These are phyloP conservation scores for Labeo calbasu DNA, from an alignment of 2,797 vertebrate species.

Conservation along the genomic window DNA sequence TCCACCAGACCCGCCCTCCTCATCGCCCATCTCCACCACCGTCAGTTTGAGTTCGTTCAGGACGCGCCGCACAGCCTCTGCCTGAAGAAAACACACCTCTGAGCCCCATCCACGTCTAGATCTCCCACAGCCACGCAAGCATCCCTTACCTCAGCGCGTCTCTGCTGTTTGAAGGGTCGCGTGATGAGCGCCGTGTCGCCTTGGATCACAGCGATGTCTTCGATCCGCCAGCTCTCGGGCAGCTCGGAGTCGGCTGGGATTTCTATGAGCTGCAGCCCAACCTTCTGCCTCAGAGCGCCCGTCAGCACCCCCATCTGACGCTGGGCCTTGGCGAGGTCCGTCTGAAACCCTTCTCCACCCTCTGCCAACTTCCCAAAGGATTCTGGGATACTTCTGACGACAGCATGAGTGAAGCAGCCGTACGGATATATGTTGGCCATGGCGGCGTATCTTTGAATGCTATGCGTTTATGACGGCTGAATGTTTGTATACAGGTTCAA, in stretches of 20 bases:
- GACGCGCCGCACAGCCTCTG: conserved; percentile 82
- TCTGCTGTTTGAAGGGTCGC: conserved; percentile 82
- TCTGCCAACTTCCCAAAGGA: conserved; percentile 77
- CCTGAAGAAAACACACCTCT: conserved; percentile 67
- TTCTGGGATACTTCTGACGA: conserved; percentile 86
- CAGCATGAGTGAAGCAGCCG: conserved; percentile 88
- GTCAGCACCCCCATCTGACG: conserved; percentile 89
- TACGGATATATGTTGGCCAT: conserved; percentile 81
- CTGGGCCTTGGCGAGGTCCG: conserved; percentile 88
- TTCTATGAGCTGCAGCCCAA: conserved; percentile 90
- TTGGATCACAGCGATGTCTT: conserved; percentile 87
- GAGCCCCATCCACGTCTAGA: neutral
- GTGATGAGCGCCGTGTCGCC: conserved; percentile 90
- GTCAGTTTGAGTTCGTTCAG: conserved; percentile 87
- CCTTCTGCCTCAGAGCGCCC: conserved; percentile 89
- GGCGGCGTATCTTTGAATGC: neutral
- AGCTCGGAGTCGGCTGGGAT: conserved; percentile 84
- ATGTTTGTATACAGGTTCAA: conserved; percentile 16
- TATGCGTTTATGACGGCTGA: neutral
- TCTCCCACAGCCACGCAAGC: neutral
- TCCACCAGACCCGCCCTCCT: conserved; percentile 73
- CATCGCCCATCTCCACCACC: conserved; percentile 82
- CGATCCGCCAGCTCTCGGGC: conserved; percentile 86
- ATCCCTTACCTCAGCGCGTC: conserved; percentile 84
- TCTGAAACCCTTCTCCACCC: conserved; percentile 56